Conservation (phyloP, 1,140 invertebrate genomes). For the Drosophila punjabiensis region DNA sequence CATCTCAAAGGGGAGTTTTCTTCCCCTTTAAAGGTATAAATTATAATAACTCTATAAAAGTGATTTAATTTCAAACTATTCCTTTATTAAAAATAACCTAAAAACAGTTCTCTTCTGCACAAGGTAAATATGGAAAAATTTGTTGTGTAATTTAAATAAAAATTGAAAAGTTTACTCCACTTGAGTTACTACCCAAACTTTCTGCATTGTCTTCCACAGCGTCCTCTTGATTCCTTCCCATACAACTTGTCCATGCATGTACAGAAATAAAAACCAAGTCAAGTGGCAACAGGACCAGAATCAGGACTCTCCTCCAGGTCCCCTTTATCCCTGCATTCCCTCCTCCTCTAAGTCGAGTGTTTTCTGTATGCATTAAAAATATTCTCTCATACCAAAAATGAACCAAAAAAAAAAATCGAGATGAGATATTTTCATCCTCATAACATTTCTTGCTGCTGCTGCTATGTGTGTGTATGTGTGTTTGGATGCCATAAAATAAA, state of each 20-base stretch:
- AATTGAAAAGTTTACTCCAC: background rate
- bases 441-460: conserved; percentile 53
- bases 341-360: conserved; percentile 49
- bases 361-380: conserved; percentile 79
- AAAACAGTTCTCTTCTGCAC: background rate
- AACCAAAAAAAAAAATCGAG: conserved; percentile 13
- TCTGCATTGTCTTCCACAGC: conserved; percentile 10
- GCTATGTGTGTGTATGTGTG: conserved; percentile 7
- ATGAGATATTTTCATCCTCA: conserved; percentile 36
- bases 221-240: background rate
- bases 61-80: background rate
- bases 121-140: background rate
- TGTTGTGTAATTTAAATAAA: background rate
- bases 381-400: conserved; percentile 59
- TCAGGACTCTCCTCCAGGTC: conserved; percentile 49
- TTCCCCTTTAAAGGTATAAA: background rate
- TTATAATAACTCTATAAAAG: background rate
- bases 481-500: conserved; percentile 68
- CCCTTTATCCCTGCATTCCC: background rate
- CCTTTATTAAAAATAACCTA: background rate
- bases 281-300: conserved; percentile 61
- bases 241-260: conserved; percentile 18
- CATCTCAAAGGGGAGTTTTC: background rate
- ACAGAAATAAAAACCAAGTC: conserved; percentile 72
- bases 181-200: background rate